Evolutionary conservation across 2,113 vertebrate genomes (phyloP).

Genomic region (Corapipo altera): DNA sequence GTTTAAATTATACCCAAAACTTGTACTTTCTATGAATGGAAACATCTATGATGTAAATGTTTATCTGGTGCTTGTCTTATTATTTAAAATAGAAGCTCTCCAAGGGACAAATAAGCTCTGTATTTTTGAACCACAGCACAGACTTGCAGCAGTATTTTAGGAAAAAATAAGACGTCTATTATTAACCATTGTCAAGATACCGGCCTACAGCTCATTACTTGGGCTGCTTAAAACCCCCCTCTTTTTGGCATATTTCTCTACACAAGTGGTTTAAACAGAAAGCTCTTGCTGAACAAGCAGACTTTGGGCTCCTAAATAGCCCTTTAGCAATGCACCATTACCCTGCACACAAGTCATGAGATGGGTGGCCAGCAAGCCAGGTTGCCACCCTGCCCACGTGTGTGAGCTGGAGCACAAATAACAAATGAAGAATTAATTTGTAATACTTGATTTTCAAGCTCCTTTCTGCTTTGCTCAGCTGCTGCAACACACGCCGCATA

Average conservation of each 20-base stretch:
- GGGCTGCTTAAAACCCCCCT: constrained; percentile 23
- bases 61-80: neutral
- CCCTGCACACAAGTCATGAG: neutral
- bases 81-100: constrained; percentile 1
- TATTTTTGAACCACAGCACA: constrained; percentile 24
- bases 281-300: constrained; percentile 21
- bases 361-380: neutral
- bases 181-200: constrained; percentile 55
- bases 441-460: constrained; percentile 31
- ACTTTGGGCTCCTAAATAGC: neutral
- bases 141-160: constrained; percentile 38
- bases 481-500: neutral
- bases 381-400: neutral
- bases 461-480: constrained; percentile 44
- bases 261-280: neutral
- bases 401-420: neutral
- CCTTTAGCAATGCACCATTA: neutral
- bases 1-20: neutral
- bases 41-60: neutral
- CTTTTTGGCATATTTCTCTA: constrained; percentile 11
- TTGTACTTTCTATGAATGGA: neutral
- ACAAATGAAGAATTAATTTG: neutral
- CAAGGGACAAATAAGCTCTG: constrained; percentile 2
- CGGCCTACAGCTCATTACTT: constrained; percentile 38
- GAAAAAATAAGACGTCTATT: constrained; percentile 40